Conservation (phyloP, 2,888 invertebrate genomes). For the Pyrrhosoma nymphula region DNA sequence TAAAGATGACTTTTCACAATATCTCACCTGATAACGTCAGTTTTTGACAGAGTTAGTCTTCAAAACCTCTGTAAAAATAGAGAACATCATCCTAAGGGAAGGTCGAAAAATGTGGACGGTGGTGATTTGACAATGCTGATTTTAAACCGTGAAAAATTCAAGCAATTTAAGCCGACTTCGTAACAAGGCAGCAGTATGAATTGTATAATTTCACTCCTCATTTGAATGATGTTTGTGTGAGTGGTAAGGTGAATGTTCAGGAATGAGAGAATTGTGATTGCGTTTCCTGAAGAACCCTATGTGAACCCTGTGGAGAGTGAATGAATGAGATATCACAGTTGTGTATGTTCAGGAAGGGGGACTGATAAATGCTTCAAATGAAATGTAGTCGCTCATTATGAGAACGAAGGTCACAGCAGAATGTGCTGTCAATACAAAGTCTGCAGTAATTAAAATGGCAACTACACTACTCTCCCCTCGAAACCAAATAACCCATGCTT, state of each 20-base stretch:
- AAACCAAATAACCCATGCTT: neutral
- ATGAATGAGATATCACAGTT: neutral
- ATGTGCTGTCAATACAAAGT: constrained; percentile 59
- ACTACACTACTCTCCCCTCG: neutral
- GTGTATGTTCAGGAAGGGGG: neutral
- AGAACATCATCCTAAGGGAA: too few species aligned
- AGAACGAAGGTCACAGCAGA: neutral
- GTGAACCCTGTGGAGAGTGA: neutral
- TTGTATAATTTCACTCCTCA: neutral
- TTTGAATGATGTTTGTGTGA: neutral
- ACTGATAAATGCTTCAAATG: constrained; percentile 4
- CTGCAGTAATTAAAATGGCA: constrained; percentile 58
- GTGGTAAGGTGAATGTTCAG: neutral
- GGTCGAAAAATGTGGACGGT: neutral
- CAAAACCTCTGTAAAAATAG: too few species aligned
- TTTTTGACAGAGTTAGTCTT: too few species aligned
- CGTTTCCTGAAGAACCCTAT: neutral
- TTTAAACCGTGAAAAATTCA: neutral
- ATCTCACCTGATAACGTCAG: too few species aligned
- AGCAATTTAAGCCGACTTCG: neutral
- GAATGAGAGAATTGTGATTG: neutral
- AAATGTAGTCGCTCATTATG: neutral
- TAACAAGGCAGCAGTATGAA: constrained; percentile 37
- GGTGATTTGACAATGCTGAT: neutral
- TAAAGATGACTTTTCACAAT: too few species aligned